Evolutionary conservation across 2,888 invertebrate genomes (phyloP), one percentile per base, ranked within the genome.

Genomic region (Anthrax anthrax): DNA sequence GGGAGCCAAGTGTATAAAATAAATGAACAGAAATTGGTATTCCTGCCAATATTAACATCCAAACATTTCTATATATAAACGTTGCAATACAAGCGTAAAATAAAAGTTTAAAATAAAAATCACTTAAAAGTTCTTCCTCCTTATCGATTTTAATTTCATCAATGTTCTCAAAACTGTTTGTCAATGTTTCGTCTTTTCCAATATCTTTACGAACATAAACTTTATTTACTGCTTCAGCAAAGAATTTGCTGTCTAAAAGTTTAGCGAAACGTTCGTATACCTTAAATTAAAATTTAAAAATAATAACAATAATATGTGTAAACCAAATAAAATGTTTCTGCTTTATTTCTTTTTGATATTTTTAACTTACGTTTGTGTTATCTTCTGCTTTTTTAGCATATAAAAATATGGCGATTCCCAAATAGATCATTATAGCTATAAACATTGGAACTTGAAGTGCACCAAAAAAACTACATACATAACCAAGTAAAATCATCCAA

Each of bases 61-160:
- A 88, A 44, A 84, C 76, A 59, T 91, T 81, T 57, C 85, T 84
- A 82, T 90, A 92, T 16, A 92, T 72, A 29, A 90, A 73, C 70
- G 91, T 88, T 44, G 84, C 76, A 9, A 82, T 69, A 56, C 91
- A 89, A 3, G 83, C 84, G 72, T 88, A 90, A 54, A 90, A 72
- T 13, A 91, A 67, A 5, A 80, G 74, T 58, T 83, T 86, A 57
- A 88, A 79, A 58, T 84, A 88, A 37, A 77, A 70, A 16, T 78
- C 78, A 52, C 82, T 81, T 49, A 77, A 74, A 48, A 65, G 65
- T 36, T 62, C 62, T n/a, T n/a, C n/a, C 46, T 73, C 70, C 27
- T 67, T 63, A 2, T 56, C 54, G 18, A 39, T 49, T 6, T 37
- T 14, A 5, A 29, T 18, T 17, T 42, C 44, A 2, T 40, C 42